Evolutionary conservation across 2,888 invertebrate genomes (phyloP), one percentile per base, ranked within the genome.

Genomic region (Autographa pulchrina): DNA sequence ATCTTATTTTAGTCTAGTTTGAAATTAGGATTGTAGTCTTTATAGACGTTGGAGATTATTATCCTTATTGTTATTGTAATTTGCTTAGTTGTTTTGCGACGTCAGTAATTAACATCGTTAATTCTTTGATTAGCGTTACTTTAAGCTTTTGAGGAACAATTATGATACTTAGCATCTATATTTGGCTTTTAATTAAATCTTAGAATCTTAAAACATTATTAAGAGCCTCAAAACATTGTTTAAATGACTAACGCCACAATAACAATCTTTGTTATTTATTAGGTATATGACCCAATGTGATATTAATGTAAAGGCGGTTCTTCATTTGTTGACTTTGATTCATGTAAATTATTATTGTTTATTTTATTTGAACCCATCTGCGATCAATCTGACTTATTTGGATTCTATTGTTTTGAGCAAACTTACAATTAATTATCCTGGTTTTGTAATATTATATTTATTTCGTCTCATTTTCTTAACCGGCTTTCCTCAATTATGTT

Each of bases 1-100:
- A 78, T 83, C 86, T 84, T 84, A 81, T 88, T 74, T 72, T 85
- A 85, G 68, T 88, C 78, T 75, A 72, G 66, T 78, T 81, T 62
- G 75, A 77, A 78, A 70, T 73, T 59, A 61, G 72, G 70, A 75
- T 77, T 79, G 68, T 66, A 11, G 67, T 71, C 58, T 81, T 78
- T 73, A 58, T 62, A 72, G 72, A 65, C 68, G 58, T 67, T 69
- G 59, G 62, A 64, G 58, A 70, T 56, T 59, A 14, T 13, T 9
- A 14, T 43, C 14, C 16, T 38, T 54, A 59, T 69, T 71, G 74
- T 74, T 71, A 62, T 69, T 78, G 65, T 61, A 68, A 77, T 80
- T 52, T 68, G 18, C 25, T 25, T 25, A 25, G 78, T 77, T 60
- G 78, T 81, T 77, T 78, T 48, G 38, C 68, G 66, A 67, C 56